A percentile compares a stretch with the other conserved stretches of the same genome.
These are phyloP conservation scores for Toxostoma redivivum DNA, from an alignment of 2,113 vertebrate species.

Conservation along the genomic window DNA sequence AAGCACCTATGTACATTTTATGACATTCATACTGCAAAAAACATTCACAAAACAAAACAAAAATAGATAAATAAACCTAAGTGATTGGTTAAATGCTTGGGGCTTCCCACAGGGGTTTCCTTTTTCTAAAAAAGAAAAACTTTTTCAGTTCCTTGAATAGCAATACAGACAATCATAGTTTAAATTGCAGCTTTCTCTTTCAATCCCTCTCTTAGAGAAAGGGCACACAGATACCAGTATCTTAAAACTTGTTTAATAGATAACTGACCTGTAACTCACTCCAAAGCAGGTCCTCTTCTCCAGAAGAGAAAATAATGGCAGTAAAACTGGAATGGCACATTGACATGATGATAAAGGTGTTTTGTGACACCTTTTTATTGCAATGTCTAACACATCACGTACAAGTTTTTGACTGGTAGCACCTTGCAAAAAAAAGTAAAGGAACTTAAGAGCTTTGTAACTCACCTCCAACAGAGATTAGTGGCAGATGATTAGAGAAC, in stretches of 20 bases:
- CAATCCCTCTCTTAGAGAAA: neutral
- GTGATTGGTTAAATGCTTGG: conserved; percentile 42
- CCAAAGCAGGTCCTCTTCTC: neutral
- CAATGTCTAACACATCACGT: neutral
- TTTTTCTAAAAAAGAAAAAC: conserved; percentile 51
- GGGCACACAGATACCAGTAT: neutral
- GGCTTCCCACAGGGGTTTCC: conserved; percentile 43
- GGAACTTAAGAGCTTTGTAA: neutral
- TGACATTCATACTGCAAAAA: conserved; percentile 55
- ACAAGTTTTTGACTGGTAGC: neutral
- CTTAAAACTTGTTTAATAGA: neutral
- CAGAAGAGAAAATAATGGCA: neutral
- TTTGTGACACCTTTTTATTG: neutral
- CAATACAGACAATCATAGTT: neutral
- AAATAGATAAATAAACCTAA: conserved; percentile 23
- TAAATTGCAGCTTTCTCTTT: conserved; percentile 23
- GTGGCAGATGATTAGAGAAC: neutral
- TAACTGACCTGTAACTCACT: neutral
- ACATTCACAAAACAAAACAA: conserved; percentile 57
- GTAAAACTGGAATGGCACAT: neutral
- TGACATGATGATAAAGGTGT: neutral
- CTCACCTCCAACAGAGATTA: neutral
- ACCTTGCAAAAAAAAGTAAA: neutral
- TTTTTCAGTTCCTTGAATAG: conserved; percentile 38
- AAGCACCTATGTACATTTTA: conserved; percentile 17